phyloP scores from a whole-genome alignment of 1,140 invertebrate species.

The Drosophila dunni region DNA sequence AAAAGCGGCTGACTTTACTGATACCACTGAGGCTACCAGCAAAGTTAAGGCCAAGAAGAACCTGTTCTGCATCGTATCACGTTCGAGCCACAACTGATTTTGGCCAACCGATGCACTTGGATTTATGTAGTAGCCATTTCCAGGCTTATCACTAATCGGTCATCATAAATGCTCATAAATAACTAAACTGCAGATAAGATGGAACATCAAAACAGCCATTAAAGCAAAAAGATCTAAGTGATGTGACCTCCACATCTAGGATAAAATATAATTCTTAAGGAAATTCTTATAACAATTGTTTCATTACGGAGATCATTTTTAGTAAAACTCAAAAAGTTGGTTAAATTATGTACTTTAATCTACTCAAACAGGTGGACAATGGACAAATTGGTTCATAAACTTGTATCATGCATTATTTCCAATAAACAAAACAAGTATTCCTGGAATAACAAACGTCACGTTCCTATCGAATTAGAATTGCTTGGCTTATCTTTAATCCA shows the following conservation, averaged over 20 bases:
- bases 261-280: no score
- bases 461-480: conserved; percentile 5
- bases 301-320: no score
- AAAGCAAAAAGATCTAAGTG: background rate
- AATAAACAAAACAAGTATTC: conserved; percentile 21
- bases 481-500: conserved; percentile 32
- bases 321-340: no score
- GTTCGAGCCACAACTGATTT: conserved; percentile 8
- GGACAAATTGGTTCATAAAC: background rate
- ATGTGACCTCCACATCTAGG: background rate
- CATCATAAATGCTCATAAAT: conserved; percentile 11
- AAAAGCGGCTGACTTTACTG: conserved; percentile 19
- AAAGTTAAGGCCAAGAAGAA: conserved; percentile 5
- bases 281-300: no score
- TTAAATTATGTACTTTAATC: no score
- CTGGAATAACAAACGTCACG: conserved; percentile 21
- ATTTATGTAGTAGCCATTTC: conserved; percentile 3
- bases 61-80: conserved; percentile 32
- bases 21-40: conserved; percentile 9
- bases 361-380: no score
- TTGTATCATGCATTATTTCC: conserved; percentile 21
- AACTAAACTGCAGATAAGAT: conserved; percentile 5
- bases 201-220: conserved; percentile 13
- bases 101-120: background rate
- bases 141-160: conserved; percentile 29